These are phyloP conservation scores for Oreotrochilus melanogaster DNA, from an alignment of 2,113 vertebrate genomes.

Conservation along the genomic window DNA sequence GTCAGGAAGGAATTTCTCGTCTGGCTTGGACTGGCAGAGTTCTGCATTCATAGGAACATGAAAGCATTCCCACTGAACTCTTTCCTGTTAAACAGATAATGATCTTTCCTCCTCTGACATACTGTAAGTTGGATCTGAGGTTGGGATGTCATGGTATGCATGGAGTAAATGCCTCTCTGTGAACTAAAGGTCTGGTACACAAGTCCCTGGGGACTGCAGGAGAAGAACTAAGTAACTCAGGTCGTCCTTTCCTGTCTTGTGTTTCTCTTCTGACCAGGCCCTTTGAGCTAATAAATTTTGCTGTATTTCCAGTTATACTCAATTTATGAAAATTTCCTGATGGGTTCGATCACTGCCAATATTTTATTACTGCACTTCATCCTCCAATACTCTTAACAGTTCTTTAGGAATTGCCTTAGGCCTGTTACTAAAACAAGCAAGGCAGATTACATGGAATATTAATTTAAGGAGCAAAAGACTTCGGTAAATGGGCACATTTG, in stretches of 20 bases:
- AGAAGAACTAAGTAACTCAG: background rate
- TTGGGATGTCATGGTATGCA: background rate
- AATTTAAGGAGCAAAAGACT: background rate
- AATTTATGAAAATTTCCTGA: background rate
- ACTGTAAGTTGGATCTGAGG: background rate
- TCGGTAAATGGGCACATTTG: background rate
- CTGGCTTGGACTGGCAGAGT: background rate
- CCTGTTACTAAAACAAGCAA: background rate
- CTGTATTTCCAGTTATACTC: background rate
- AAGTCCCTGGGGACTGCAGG: background rate
- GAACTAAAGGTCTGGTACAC: background rate
- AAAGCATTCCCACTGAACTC: background rate
- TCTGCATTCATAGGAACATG: background rate
- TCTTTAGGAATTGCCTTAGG: background rate
- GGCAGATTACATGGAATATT: background rate
- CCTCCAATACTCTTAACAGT: background rate
- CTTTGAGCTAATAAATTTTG: background rate
- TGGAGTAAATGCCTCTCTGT: background rate
- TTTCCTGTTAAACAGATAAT: background rate
- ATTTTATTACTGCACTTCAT: background rate
- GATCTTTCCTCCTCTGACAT: background rate
- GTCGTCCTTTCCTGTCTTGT: background rate
- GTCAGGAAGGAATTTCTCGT: background rate
- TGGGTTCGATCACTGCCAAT: background rate
- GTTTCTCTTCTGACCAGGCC: background rate